Evolutionary conservation across 2,113 vertebrate species (phyloP).

Genomic region (Daubentonia madagascariensis): DNA sequence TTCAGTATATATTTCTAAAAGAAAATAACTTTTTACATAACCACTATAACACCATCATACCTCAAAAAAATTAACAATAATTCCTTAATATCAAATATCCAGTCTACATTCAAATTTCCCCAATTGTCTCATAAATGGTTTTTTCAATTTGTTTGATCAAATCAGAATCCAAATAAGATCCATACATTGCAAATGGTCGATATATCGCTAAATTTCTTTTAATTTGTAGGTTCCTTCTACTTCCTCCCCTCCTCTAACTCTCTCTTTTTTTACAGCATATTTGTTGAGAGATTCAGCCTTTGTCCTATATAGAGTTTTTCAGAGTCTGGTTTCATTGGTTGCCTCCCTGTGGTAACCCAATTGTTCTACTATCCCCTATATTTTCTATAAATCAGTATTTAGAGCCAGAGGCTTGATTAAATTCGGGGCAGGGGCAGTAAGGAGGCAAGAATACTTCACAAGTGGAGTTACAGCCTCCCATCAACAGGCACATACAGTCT

Average conservation of each 20-base stretch:
- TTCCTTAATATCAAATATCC: not conserved
- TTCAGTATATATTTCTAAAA: not conserved
- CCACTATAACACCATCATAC: not conserved
- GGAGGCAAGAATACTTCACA: not conserved
- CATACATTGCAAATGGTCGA: not conserved
- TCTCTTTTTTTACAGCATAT: not conserved
- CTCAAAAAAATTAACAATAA: not conserved
- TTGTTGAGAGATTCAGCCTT: not conserved
- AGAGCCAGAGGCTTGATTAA: not conserved
- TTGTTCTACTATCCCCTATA: not conserved
- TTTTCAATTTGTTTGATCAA: not conserved
- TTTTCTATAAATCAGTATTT: not conserved
- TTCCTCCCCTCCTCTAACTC: not conserved
- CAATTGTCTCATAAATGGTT: not conserved
- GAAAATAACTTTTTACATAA: not conserved
- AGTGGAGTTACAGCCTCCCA: not conserved
- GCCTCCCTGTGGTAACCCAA: not conserved
- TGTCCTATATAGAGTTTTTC: not conserved
- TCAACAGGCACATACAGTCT: not conserved
- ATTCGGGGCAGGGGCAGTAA: not conserved
- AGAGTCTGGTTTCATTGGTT: not conserved
- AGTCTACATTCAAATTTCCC: not conserved
- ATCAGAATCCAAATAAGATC: not conserved
- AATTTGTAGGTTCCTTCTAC: not conserved
- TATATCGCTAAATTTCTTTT: not conserved